These are phyloP conservation scores for Platysteira castanea DNA, from an alignment of 2,113 vertebrate genomes.

Conservation along the genomic window DNA sequence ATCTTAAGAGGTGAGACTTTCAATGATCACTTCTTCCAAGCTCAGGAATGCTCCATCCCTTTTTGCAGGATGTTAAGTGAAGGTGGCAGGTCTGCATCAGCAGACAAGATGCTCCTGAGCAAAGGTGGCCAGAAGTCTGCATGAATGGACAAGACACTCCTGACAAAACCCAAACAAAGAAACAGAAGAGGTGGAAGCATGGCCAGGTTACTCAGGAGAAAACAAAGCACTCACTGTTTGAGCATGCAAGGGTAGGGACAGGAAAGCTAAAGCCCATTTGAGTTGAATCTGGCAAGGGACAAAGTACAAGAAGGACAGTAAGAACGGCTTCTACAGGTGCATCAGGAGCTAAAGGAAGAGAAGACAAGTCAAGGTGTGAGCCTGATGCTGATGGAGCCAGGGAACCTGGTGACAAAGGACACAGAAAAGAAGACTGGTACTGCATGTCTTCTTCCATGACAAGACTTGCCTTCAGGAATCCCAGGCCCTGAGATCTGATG, in stretches of 20 bases:
- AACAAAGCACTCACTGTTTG: background rate
- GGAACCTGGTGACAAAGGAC: background rate
- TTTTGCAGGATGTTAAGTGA: background rate
- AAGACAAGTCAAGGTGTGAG: background rate
- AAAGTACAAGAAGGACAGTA: background rate
- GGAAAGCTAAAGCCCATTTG: background rate
- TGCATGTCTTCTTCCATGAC: background rate
- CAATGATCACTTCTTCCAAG: background rate
- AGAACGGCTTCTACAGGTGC: background rate
- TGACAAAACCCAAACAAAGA: background rate
- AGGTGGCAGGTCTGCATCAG: background rate
- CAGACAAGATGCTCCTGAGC: background rate
- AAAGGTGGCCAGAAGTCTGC: background rate
- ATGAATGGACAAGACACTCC: background rate
- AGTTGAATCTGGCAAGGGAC: background rate
- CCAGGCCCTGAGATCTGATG: background rate
- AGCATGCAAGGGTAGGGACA: background rate
- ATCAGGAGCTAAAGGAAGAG: background rate
- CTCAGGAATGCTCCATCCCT: background rate
- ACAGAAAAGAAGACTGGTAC: background rate
- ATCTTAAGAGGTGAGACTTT: background rate
- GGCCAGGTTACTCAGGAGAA: background rate
- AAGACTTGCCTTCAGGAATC: background rate
- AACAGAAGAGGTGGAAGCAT: background rate
- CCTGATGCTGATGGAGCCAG: background rate